Evolutionary conservation across 92 coral and sea anemone genomes (phyloP).

Genomic region (Blastomussa wellsi): DNA sequence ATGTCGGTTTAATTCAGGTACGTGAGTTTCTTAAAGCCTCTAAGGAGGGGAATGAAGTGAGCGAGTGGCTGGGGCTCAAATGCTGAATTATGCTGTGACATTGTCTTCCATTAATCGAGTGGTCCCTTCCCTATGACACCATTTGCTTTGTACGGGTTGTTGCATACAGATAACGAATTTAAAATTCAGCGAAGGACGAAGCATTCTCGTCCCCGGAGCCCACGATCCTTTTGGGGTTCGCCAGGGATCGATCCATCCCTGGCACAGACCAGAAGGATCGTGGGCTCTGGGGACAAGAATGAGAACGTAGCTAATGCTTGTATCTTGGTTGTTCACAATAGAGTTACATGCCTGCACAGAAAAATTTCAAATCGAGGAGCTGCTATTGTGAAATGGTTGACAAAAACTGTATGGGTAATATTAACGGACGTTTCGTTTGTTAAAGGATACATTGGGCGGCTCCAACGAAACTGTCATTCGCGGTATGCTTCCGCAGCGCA

Average conservation of each 20-base stretch:
- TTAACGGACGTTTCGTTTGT: neutral
- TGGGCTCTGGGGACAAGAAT: too few species aligned
- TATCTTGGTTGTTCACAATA: neutral
- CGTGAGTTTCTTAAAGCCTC: too few species aligned
- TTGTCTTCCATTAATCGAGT: neutral
- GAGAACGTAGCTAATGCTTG: neutral
- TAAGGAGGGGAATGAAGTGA: neutral
- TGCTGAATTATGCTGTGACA: too few species aligned
- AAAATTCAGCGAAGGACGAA: neutral
- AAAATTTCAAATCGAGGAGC: too few species aligned
- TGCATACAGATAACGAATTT: neutral
- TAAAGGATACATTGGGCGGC: conserved; percentile 87
- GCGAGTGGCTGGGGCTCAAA: neutral
- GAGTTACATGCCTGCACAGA: neutral
- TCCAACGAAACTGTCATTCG: conserved; percentile 83
- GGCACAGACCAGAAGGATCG: too few species aligned
- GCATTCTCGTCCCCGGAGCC: too few species aligned
- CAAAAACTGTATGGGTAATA: neutral
- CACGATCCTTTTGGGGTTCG: neutral
- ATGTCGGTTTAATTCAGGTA: conserved; percentile 85
- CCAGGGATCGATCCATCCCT: too few species aligned
- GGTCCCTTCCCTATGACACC: too few species aligned
- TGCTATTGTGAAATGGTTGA: too few species aligned
- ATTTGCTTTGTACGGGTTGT: neutral
- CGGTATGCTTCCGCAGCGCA: conserved; percentile 90